Conservation (phyloP, 1,140 invertebrate species). For the Drosophila kepulauana region DNA sequence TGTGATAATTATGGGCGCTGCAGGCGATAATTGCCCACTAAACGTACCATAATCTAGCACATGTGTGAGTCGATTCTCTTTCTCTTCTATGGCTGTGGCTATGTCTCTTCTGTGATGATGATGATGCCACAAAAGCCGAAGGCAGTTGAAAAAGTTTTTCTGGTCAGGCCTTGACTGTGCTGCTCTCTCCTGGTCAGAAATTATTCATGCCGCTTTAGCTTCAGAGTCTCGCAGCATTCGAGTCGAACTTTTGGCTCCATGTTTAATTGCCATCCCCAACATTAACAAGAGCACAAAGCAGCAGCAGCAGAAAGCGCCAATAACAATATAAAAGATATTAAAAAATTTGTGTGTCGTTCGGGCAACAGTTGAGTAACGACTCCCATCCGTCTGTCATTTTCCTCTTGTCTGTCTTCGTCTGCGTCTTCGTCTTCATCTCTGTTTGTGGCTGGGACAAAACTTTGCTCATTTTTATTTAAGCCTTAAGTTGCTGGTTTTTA, state of each 20-base stretch:
- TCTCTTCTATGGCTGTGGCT: not conserved
- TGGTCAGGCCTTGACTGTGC: conserved; percentile 11
- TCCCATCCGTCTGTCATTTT: not conserved
- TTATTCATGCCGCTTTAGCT: conserved; percentile 39
- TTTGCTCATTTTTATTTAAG: conserved; percentile 49
- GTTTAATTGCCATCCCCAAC: conserved; percentile 46
- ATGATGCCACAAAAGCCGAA: conserved; percentile 53
- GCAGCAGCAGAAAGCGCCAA: conserved; percentile 10
- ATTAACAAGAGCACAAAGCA: conserved; percentile 14
- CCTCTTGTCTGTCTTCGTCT: not conserved
- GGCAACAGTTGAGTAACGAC: conserved; percentile 49
- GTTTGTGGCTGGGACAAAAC: conserved; percentile 7
- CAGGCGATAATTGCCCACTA: conserved; percentile 82
- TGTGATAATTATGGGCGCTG: conserved; percentile 75
- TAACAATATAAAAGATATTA: conserved; percentile 57
- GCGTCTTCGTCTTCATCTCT: not conserved
- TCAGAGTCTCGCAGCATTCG: conserved; percentile 13
- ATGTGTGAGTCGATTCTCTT: conserved; percentile 15
- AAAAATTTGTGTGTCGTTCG: conserved; percentile 28
- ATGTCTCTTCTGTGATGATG: conserved; percentile 2
- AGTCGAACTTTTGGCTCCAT: conserved; percentile 42
- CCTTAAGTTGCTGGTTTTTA: conserved; percentile 32
- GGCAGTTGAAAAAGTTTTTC: conserved; percentile 29
- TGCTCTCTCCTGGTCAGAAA: conserved; percentile 32
- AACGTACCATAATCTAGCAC: conserved; percentile 63